Conservation (phyloP, 2,888 invertebrate genomes). For the Drosophila infuscata region DNA sequence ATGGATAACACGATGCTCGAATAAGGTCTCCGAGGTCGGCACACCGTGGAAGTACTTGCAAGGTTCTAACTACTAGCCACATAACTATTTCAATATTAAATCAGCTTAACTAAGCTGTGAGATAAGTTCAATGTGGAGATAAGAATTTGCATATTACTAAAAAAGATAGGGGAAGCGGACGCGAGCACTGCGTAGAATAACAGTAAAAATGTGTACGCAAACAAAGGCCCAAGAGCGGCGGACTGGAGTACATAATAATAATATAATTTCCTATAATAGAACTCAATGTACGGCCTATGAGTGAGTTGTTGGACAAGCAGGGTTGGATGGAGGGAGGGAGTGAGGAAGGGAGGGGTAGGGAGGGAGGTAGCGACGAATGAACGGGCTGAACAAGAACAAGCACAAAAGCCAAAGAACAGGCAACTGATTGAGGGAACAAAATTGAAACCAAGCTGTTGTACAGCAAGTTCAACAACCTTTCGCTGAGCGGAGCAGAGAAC, state of each 20-base stretch:
- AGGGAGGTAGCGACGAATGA: conserved; percentile 3
- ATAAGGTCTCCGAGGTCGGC: neutral
- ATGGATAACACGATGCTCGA: neutral
- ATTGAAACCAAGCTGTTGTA: conserved; percentile 59
- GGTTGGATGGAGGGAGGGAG: neutral
- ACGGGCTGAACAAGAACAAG: conserved; percentile 45
- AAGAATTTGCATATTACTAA: conserved; percentile 37
- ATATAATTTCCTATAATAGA: conserved; percentile 79
- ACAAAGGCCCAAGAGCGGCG: conserved; percentile 47
- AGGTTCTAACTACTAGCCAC: neutral
- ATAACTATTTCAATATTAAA: neutral
- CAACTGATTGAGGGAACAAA: conserved; percentile 77
- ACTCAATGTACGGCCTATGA: conserved; percentile 50
- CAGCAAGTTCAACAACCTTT: conserved; percentile 74
- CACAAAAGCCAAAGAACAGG: conserved; percentile 64
- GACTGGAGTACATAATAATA: conserved; percentile 77
- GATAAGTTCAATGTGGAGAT: conserved; percentile 22
- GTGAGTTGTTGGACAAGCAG: neutral
- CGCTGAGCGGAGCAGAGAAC: conserved; percentile 23
- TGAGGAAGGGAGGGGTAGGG: neutral
- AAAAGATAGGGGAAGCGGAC: neutral
- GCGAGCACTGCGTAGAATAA: conserved; percentile 50
- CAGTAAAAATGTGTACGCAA: conserved; percentile 65
- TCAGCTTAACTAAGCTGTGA: neutral
- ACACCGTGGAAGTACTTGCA: neutral